A percentile compares a stretch with the other conserved stretches of the same genome.
phyloP scores from a whole-genome alignment of 2,888 invertebrate genomes.

The Polietes domitor region DNA sequence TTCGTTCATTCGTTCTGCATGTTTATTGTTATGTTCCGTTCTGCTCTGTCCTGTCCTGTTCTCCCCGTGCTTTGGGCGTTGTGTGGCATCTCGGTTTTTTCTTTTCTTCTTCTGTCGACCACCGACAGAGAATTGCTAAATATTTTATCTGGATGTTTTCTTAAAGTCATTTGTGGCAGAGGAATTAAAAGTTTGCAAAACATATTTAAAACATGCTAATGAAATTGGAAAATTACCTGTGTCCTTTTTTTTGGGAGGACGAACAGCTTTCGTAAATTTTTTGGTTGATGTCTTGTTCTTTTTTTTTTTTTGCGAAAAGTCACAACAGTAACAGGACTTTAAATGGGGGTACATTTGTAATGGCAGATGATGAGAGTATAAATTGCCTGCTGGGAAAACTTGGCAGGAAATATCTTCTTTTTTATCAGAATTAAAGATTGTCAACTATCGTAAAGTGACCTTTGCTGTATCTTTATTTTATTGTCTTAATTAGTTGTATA shows the following conservation, averaged over 20 bases:
- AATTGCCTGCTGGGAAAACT: too few relatives aligned
- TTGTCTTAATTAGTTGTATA: too few relatives aligned
- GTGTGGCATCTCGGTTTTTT: background rate
- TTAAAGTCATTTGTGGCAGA: constrained; percentile 33
- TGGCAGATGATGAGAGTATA: too few relatives aligned
- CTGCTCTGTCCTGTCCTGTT: background rate
- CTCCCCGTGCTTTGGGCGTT: background rate
- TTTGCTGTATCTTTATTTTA: too few relatives aligned
- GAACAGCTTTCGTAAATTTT: background rate
- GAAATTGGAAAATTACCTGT: background rate
- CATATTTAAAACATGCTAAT: constrained; percentile 27
- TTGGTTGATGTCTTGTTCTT: background rate
- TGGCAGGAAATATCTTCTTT: too few relatives aligned
- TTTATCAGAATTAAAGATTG: too few relatives aligned
- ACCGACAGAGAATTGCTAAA: constrained; percentile 59
- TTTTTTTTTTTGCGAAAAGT: background rate
- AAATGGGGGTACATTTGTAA: too few relatives aligned
- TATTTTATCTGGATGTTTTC: constrained; percentile 55
- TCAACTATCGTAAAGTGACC: too few relatives aligned
- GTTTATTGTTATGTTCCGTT: background rate
- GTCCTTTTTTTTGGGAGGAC: background rate
- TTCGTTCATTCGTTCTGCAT: background rate
- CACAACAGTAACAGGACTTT: background rate
- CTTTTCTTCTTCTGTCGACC: background rate
- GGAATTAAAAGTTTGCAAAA: constrained; percentile 33